Conservation (phyloP, 2,797 vertebrate genomes). For the Anisognathus igniventris region DNA sequence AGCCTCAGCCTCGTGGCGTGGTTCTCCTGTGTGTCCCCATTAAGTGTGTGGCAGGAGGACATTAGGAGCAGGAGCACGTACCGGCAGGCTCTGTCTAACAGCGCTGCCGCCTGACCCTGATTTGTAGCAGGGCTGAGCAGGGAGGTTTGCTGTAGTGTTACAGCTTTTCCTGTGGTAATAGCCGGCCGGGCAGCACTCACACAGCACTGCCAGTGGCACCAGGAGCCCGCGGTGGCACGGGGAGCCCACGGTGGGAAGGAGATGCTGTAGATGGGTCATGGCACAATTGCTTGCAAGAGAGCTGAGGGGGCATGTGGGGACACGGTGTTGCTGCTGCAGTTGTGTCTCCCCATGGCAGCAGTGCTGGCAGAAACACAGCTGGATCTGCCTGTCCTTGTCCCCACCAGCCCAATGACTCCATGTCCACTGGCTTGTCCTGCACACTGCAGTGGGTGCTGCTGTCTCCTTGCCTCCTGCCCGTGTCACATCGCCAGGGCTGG, state of each 20-base stretch:
- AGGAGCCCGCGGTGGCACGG: neutral
- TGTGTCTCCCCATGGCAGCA: neutral
- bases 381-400: neutral
- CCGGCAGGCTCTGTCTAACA: conserved; percentile 49
- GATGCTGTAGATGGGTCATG: accelerated
- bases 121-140: conserved; percentile 57
- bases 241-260: neutral
- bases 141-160: conserved; percentile 31
- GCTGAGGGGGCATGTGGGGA: neutral
- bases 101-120: conserved; percentile 57
- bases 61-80: conserved; percentile 50
- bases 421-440: neutral
- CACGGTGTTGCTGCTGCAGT: accelerated
- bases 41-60: conserved; percentile 5
- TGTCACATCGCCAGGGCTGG: neutral
- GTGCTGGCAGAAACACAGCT: neutral
- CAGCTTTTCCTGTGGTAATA: conserved; percentile 26
- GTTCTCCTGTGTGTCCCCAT: neutral
- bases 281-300: neutral
- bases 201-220: neutral
- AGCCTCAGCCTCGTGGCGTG: accelerated
- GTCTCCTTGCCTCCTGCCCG: neutral
- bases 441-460: neutral
- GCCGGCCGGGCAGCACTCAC: neutral
- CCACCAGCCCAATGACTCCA: accelerated